Percentiles rank a stretch among this genome's conserved stretches.
phyloP scores from a whole-genome alignment of 1,140 invertebrate species.

The Tribolium madens region DNA sequence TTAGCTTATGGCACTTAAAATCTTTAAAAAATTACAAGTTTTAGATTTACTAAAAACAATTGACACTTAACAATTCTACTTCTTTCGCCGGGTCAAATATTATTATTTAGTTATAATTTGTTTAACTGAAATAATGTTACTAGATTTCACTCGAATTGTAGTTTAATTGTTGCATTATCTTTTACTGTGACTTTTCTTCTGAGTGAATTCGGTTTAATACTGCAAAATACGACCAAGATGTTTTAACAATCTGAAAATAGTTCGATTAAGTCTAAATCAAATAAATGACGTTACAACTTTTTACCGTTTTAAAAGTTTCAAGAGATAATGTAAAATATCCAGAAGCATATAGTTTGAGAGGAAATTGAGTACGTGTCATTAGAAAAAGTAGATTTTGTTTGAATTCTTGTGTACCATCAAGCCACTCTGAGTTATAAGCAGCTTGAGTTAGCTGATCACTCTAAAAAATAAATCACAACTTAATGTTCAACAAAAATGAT shows the following conservation, averaged over 20 bases:
- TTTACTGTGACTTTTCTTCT: background rate
- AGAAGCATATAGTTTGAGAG: slow-evolving; percentile 51
- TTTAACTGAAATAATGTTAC: too few species aligned
- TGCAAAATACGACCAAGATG: slow-evolving; percentile 60
- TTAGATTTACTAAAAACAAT: too few species aligned
- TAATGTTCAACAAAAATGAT: background rate
- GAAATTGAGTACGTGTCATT: slow-evolving; percentile 52
- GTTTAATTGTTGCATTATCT: too few species aligned
- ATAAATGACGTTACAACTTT: too few species aligned
- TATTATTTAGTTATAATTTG: too few species aligned
- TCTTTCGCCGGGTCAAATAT: too few species aligned
- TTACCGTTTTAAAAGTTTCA: slow-evolving; percentile 51
- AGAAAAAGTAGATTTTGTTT: slow-evolving; percentile 52
- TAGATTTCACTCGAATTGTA: too few species aligned
- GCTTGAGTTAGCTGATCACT: slow-evolving; percentile 51
- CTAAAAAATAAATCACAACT: slow-evolving; percentile 45
- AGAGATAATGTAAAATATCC: slow-evolving; percentile 55
- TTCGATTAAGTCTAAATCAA: too few species aligned
- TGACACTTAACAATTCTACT: too few species aligned
- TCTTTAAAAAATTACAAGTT: too few species aligned
- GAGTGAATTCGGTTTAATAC: slow-evolving; percentile 47
- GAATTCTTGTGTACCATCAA: slow-evolving; percentile 47
- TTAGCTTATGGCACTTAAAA: too few species aligned
- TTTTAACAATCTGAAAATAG: slow-evolving; percentile 56
- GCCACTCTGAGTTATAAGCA: slow-evolving; percentile 53